These are phyloP conservation scores for Lamprologus speciosus DNA, from an alignment of 2,113 vertebrate species.

Conservation along the genomic window DNA sequence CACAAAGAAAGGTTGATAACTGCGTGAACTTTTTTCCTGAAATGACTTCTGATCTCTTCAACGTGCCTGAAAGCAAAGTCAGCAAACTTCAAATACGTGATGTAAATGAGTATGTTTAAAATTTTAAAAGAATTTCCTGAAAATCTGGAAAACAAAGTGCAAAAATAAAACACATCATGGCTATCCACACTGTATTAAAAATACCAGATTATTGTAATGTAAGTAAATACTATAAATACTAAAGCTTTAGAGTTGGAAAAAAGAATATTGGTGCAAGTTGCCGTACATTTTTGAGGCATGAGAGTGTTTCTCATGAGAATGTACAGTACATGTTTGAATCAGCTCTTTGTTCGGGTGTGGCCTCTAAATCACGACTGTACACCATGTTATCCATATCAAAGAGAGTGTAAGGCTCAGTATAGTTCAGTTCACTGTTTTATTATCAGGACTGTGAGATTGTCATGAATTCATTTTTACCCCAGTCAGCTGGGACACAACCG, in stretches of 20 bases:
- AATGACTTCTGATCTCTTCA: background rate
- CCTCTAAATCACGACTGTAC: background rate
- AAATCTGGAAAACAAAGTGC: background rate
- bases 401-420: background rate
- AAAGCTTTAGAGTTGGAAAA: background rate
- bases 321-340: background rate
- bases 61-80: background rate
- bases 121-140: background rate
- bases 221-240: accelerated
- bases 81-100: background rate
- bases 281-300: background rate
- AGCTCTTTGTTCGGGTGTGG: background rate
- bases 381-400: background rate
- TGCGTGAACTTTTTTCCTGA: accelerated
- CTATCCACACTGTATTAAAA: background rate
- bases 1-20: background rate
- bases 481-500: background rate
- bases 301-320: background rate
- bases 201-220: background rate
- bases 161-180: background rate
- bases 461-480: background rate
- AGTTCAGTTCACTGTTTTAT: background rate
- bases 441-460: background rate
- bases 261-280: background rate
- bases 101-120: background rate